Percentiles rank a stretch among this genome's conserved stretches.
Evolutionary conservation across 2,888 invertebrate genomes (phyloP).

Genomic region (Macrosiphum euphorbiae): DNA sequence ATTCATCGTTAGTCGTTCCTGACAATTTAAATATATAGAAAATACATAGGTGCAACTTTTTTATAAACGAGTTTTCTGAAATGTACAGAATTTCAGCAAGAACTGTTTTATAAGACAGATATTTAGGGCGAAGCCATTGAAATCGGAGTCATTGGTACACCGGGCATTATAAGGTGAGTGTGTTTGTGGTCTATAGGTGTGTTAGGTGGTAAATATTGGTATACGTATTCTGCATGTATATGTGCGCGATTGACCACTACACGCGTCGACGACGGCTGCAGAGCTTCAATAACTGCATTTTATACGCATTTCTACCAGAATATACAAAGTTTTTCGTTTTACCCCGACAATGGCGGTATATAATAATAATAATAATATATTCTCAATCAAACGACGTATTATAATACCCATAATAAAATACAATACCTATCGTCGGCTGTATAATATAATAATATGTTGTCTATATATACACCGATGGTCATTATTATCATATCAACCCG

Average conservation of each 20-base stretch:
- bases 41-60: background rate
- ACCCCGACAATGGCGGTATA: background rate
- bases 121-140: background rate
- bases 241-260: background rate
- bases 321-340: background rate
- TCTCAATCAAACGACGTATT: background rate
- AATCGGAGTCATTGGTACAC: too few species aligned
- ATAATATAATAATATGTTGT: background rate
- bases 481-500: background rate
- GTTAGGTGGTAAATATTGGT: background rate
- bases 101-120: background rate
- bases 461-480: background rate
- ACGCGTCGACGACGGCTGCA: background rate
- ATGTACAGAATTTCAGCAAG: background rate
- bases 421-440: background rate
- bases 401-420: background rate
- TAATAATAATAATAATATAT: background rate
- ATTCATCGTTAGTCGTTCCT: background rate
- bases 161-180: too few species aligned
- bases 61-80: background rate
- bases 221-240: background rate
- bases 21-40: background rate
- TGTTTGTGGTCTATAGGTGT: background rate
- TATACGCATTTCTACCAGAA: background rate
- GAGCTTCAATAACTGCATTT: background rate